Conservation (phyloP, 2,888 invertebrate species). For the Eutolmus rufibarbis region DNA sequence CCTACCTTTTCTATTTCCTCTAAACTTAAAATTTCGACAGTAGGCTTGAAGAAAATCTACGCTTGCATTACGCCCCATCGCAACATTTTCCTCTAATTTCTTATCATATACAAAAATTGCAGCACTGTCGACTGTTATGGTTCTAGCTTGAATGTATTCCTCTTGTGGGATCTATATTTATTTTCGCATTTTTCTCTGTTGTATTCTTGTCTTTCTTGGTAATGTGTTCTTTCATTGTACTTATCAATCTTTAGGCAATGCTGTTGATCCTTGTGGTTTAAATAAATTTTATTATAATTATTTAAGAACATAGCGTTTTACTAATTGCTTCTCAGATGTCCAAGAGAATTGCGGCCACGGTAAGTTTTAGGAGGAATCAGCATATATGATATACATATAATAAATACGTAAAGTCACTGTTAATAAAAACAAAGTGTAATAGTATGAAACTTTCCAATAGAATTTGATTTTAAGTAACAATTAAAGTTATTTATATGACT, state of each 20-base stretch:
- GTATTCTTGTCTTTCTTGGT: background rate
- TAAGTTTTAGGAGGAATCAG: background rate
- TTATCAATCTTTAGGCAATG: conserved; percentile 23
- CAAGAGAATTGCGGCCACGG: background rate
- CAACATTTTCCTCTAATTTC: background rate
- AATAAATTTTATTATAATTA: conserved; percentile 32
- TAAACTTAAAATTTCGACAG: background rate
- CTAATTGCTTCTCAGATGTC: background rate
- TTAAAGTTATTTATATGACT: background rate
- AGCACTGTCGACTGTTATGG: background rate
- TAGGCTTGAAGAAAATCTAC: background rate
- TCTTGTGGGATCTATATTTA: background rate
- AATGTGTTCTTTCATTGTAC: background rate
- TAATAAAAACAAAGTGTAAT: background rate
- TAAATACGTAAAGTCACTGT: background rate
- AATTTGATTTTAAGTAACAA: too few species aligned
- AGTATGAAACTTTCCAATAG: too few species aligned
- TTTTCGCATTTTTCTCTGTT: background rate
- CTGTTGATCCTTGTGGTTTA: conserved; percentile 29
- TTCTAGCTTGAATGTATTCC: background rate
- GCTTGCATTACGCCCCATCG: background rate
- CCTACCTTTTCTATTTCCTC: background rate
- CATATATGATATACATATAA: background rate
- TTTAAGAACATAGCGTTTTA: background rate
- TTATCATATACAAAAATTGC: background rate